Evolutionary conservation across 2,797 vertebrate species (phyloP).

Genomic region (Coranthus polyacanthus): DNA sequence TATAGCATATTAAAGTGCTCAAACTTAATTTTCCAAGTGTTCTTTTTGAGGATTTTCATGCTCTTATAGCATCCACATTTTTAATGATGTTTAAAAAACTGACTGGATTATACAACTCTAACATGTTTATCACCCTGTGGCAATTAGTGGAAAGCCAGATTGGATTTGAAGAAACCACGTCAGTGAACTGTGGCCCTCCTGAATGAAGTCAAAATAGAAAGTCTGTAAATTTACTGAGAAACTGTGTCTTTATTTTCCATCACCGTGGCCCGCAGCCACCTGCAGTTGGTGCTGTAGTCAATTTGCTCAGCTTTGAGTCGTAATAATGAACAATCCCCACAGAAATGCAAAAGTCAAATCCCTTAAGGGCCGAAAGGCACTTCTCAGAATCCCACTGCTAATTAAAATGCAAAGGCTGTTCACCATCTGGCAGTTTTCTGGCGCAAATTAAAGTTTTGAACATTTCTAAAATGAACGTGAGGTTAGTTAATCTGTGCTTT

Average conservation of each 20-base stretch:
- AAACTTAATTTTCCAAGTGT: constrained; percentile 65
- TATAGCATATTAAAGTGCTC: constrained; percentile 80
- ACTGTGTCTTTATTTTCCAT: constrained; percentile 24
- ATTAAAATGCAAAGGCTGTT: constrained; percentile 13
- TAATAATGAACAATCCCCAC: constrained; percentile 14
- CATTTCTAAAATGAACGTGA: constrained; percentile 12
- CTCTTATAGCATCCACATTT: constrained; percentile 7
- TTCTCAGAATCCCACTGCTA: constrained; percentile 21
- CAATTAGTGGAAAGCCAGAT: constrained; percentile 20
- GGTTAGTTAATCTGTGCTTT: too few relatives aligned
- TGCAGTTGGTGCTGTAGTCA: constrained; percentile 19
- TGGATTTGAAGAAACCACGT: constrained; percentile 3
- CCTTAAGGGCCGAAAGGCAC: constrained; percentile 11
- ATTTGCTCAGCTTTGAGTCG: constrained; percentile 10
- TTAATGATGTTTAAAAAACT: constrained; percentile 9
- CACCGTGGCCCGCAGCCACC: constrained; percentile 22
- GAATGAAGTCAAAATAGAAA: neutral
- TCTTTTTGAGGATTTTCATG: constrained; percentile 35
- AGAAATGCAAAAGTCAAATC: constrained; percentile 24
- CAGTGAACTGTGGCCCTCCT: constrained; percentile 3
- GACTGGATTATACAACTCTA: constrained; percentile 28
- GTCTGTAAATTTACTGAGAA: neutral
- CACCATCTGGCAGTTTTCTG: constrained; percentile 5
- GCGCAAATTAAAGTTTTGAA: neutral
- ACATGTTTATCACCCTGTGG: constrained; percentile 19